Percentiles rank a stretch among this genome's conserved stretches.
These are phyloP conservation scores for Aleadryas rufinucha DNA, from an alignment of 2,113 vertebrate genomes.

Conservation along the genomic window DNA sequence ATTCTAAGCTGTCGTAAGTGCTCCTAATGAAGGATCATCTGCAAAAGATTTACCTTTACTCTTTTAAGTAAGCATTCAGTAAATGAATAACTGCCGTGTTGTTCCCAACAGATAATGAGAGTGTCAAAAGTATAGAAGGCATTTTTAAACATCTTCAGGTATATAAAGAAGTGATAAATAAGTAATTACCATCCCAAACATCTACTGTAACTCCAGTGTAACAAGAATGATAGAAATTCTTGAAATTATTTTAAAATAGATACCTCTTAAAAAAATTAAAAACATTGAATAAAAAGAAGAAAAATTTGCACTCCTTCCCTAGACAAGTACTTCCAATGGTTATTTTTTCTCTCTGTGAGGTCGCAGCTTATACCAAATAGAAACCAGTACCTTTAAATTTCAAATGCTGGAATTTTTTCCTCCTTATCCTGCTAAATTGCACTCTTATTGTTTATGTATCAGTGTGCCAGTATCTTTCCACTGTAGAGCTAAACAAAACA, in stretches of 20 bases:
- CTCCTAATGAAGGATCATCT: neutral
- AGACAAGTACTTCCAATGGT: neutral
- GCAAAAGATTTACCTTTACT: neutral
- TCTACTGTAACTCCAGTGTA: neutral
- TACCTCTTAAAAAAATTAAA: neutral
- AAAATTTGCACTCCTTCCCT: neutral
- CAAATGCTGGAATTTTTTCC: neutral
- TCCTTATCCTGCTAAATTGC: neutral
- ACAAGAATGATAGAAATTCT: neutral
- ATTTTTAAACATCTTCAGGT: neutral
- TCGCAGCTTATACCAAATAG: neutral
- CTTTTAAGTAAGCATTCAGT: neutral
- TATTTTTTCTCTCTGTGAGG: neutral
- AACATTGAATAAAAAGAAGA: neutral
- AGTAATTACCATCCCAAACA: neutral
- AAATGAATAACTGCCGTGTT: neutral
- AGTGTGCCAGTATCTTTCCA: neutral
- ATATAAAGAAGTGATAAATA: neutral
- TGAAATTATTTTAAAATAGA: neutral
- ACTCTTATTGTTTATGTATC: neutral
- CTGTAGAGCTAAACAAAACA: neutral
- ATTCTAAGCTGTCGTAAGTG: neutral
- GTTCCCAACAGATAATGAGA: neutral
- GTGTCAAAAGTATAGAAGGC: neutral
- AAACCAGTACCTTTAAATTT: neutral